phyloP scores from a whole-genome alignment of 2,113 vertebrate genomes.

The Ploceus nigricollis region DNA sequence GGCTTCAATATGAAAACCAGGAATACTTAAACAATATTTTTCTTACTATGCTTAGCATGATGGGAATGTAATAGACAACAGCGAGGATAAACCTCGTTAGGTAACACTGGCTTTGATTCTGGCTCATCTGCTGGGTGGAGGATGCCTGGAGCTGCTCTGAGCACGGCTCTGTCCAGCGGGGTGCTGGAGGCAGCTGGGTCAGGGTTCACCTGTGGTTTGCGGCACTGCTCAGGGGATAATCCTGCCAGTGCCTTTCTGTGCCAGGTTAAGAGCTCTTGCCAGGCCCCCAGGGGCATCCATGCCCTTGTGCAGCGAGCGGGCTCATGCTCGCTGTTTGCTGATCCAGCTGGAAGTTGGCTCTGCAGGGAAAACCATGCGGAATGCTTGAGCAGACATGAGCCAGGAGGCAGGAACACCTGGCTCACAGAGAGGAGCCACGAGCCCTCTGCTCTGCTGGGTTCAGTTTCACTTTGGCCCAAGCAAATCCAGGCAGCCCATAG shows the following conservation, averaged over 20 bases:
- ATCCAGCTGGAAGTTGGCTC: background rate
- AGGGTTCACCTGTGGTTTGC: background rate
- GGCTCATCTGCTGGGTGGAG: background rate
- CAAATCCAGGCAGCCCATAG: background rate
- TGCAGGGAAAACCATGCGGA: rapidly evolving
- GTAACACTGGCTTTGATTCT: background rate
- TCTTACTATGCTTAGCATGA: background rate
- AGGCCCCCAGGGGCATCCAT: background rate
- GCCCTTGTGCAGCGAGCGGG: rapidly evolving
- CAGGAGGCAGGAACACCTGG: background rate
- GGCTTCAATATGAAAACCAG: background rate
- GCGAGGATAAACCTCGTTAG: background rate
- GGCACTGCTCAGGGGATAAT: background rate
- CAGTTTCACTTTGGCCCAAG: background rate
- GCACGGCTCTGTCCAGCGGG: background rate
- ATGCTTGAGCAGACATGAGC: rapidly evolving
- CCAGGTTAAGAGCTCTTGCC: background rate
- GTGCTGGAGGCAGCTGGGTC: rapidly evolving
- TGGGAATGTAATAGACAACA: background rate
- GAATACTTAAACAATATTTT: conserved; percentile 10
- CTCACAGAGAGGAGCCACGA: rapidly evolving
- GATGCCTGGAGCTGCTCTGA: background rate
- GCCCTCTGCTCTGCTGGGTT: background rate
- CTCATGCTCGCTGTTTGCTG: background rate
- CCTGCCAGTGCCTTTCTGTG: background rate